A percentile compares a stretch with the other conserved stretches of the same genome.
Conservation (phyloP, 2,888 invertebrate genomes). For the Drosophila histrio region DNA sequence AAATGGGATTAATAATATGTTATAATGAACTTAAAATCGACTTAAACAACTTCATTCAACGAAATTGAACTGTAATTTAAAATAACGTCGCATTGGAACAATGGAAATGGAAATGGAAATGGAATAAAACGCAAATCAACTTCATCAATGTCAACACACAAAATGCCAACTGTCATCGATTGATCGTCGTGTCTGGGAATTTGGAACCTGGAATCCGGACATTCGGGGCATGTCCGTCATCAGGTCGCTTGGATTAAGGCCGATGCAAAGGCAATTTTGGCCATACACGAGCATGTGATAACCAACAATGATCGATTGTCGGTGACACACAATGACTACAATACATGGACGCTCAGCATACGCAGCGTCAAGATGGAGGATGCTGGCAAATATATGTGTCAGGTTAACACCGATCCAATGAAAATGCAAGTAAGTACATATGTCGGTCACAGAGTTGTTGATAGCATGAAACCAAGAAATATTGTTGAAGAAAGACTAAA, state of each 20-base stretch:
- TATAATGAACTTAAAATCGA: no score
- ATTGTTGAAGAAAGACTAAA: no score
- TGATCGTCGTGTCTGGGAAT: background rate
- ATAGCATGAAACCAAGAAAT: no score
- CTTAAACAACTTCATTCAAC: slow-evolving; percentile 12
- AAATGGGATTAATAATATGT: slow-evolving; percentile 55
- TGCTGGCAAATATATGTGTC: slow-evolving; percentile 96
- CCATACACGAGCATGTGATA: slow-evolving; percentile 96
- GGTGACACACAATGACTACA: slow-evolving; percentile 95
- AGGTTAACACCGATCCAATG: slow-evolving; percentile 97
- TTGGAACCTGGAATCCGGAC: background rate
- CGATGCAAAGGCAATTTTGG: slow-evolving; percentile 95
- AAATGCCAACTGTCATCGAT: slow-evolving; percentile 9
- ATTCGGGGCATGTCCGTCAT: slow-evolving; percentile 27
- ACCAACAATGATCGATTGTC: slow-evolving; percentile 95
- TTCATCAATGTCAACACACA: background rate
- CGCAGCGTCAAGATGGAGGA: slow-evolving; percentile 93
- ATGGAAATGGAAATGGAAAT: no score
- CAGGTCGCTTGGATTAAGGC: slow-evolving; percentile 98
- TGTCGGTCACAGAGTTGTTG: no score
- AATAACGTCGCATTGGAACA: no score
- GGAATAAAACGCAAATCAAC: no score
- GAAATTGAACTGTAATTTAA: background rate
- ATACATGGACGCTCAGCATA: slow-evolving; percentile 96
- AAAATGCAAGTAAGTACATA: slow-evolving; percentile 95